Evolutionary conservation across 1,140 invertebrate genomes (phyloP).

Genomic region (Cydia fagiglandana): DNA sequence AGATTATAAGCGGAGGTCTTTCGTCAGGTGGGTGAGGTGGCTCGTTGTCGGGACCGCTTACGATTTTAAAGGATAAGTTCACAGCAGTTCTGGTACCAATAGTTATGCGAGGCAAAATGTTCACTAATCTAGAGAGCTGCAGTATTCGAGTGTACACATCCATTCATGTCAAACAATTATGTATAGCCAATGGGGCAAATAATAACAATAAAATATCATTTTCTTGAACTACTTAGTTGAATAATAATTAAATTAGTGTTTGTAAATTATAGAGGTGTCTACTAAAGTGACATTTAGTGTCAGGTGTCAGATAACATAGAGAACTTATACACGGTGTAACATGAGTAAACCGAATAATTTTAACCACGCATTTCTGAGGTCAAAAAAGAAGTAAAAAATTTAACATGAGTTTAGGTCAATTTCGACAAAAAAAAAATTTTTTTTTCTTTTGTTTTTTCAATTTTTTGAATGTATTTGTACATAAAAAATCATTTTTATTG

Average conservation of each 20-base stretch:
- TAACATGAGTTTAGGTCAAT: no score
- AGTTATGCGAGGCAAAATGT: background rate
- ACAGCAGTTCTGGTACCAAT: constrained; percentile 39
- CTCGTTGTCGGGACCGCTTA: constrained; percentile 42
- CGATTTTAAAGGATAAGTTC: constrained; percentile 55
- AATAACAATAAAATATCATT: background rate
- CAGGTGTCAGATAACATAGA: background rate
- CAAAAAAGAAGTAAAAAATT: no score
- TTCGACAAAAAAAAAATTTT: no score
- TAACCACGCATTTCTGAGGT: no score
- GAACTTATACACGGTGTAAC: no score
- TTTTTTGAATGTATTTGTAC: no score
- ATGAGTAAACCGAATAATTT: no score
- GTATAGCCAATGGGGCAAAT: background rate
- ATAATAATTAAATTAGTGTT: background rate
- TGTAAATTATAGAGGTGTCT: background rate
- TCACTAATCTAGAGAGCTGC: constrained; percentile 3
- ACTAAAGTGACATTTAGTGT: background rate
- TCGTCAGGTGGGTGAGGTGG: constrained; percentile 54
- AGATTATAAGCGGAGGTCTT: constrained; percentile 85
- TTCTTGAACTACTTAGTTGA: background rate
- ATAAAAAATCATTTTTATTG: no score
- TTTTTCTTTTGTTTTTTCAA: no score
- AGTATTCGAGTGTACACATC: background rate
- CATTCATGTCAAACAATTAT: background rate